Base-by-base conservation (phyloP, 1,140 invertebrate genomes). In the Galendromus occidentalis region DNA sequence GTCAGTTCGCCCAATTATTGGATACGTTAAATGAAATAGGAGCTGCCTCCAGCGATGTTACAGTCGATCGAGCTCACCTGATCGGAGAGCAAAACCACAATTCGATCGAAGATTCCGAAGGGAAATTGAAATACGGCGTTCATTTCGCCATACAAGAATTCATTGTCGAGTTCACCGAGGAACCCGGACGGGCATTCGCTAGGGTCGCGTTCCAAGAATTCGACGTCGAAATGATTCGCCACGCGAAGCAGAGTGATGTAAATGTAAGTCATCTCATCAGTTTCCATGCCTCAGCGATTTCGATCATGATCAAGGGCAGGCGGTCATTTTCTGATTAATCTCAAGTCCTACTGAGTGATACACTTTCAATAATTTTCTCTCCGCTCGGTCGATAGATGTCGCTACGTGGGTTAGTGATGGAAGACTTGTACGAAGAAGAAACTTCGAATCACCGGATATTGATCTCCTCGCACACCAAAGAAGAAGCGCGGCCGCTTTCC, bases 401-500 rank as follows among this genome's bases (percentile, higher is more conserved):
- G 0, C 76, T 94, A 1, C 81, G 85, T 44, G 88, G 88, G 0
- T 79, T 94, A 0, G 77, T 86, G 1, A 88, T 93, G 85, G 88
- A 91, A 76, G 89, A 93, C 77, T 76, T 92, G 14, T 79, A 87
- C 0, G 84, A 85, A 69, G 81, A 85, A 1, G 78, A 81, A 25
- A 82, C 84, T 25, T 88, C 87, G 0, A 83, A 82, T 66, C 85
- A 90, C 75, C 80, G 87, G 18, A 83, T 82, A 72, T 84, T 91
- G 76, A 81, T 86, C 39, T 90, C 87, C 0, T 80, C 82, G 0
- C 78, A 78, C 17, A 75, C 76, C 0, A 75, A 20, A 28, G 41
- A 67, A 20, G 6, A 59, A 25, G 22, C 51, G 33, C 22, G 25
- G 2, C 14, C 14, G 14, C 12, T 17, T 59, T 17, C 22, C 14